A percentile compares a stretch with the other conserved stretches of the same genome.
These are phyloP conservation scores for Zaprionus taronus DNA, from an alignment of 1,140 invertebrate genomes.

Conservation along the genomic window DNA sequence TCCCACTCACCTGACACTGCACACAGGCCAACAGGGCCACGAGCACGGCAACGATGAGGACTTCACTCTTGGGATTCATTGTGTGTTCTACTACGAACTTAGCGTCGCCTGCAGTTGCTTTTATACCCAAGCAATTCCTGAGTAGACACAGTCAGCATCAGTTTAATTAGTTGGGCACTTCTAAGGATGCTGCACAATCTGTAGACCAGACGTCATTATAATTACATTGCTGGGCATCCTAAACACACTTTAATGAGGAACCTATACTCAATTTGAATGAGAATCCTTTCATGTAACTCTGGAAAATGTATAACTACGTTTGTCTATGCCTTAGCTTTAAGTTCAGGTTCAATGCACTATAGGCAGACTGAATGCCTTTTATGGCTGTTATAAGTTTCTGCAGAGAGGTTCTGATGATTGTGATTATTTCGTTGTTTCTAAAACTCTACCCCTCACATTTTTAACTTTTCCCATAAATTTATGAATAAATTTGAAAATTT, in stretches of 20 bases:
- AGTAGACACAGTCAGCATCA: not conserved
- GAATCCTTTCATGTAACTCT: too few relatives aligned
- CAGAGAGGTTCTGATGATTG: too few relatives aligned
- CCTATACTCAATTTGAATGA: too few relatives aligned
- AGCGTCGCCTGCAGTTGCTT: slow-evolving; percentile 6
- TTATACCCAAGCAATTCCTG: slow-evolving; percentile 44
- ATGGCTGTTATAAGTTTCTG: too few relatives aligned
- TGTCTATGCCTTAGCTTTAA: too few relatives aligned
- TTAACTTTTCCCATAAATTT: too few relatives aligned
- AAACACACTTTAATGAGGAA: not conserved
- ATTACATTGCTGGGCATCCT: not conserved
- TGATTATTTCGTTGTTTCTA: too few relatives aligned
- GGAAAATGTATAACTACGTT: not conserved
- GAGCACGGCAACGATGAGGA: slow-evolving; percentile 61
- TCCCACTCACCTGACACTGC: slow-evolving; percentile 65
- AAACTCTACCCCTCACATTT: too few relatives aligned
- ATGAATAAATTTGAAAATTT: too few relatives aligned
- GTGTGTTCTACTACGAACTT: slow-evolving; percentile 33
- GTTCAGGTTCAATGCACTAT: too few relatives aligned
- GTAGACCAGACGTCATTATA: not conserved
- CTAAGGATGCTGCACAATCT: slow-evolving; percentile 42
- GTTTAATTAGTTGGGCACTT: slow-evolving; percentile 54
- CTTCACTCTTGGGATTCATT: slow-evolving; percentile 68
- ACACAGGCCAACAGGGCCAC: slow-evolving; percentile 68
- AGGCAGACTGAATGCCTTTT: too few relatives aligned